Base-by-base conservation (phyloP, 2,113 vertebrate genomes). In the Marmota flaviventris region DNA sequence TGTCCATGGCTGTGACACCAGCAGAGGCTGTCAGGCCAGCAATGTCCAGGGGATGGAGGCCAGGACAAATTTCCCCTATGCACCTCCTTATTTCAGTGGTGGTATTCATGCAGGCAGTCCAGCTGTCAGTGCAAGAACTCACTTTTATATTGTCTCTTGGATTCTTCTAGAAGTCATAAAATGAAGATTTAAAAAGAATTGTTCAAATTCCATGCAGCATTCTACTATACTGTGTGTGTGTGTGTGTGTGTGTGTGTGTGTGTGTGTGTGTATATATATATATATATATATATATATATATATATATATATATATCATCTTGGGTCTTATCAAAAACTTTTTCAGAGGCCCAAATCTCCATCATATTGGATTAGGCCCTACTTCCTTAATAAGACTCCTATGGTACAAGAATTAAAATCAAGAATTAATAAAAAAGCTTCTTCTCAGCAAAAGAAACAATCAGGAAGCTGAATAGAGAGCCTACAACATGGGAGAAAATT, bases 311-410 rank as follows among this genome's bases (percentile, higher is more conserved):
- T 42, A 42, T 42, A 87, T 76, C 53, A 22, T 67, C 82, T 84
- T 76, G 42, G 39, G 48, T 72, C 69, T 95, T 73, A n/a, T 34
- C 51, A 78, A 83, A 29, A 94, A 48, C 72, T 63, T 87, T 86
- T 45, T 45, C 45, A 45, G 45, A 45, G 45, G 7, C 45, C 45
- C 45, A 45, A 45, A 45, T 45, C 45, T 45, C 45, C 45, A 45
- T 45, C 45, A 45, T 45, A 45, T 45, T 8, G 8, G 45, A 45
- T 45, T 45, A 45, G 45, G 45, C 45, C 45, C 45, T 45, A 45
- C 45, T 45, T 45, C 45, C 45, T 45, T 45, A 45, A 45, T 45
- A 45, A 45, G 45, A 45, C 45, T 45, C 45, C 45, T 45, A 45
- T 45, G 45, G 45, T 45, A 1, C 8, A 45, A 45, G 45, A 45